A percentile compares a stretch with the other conserved stretches of the same genome.
phyloP scores from a whole-genome alignment of 1,140 invertebrate genomes.

The Drosophila neocordata region DNA sequence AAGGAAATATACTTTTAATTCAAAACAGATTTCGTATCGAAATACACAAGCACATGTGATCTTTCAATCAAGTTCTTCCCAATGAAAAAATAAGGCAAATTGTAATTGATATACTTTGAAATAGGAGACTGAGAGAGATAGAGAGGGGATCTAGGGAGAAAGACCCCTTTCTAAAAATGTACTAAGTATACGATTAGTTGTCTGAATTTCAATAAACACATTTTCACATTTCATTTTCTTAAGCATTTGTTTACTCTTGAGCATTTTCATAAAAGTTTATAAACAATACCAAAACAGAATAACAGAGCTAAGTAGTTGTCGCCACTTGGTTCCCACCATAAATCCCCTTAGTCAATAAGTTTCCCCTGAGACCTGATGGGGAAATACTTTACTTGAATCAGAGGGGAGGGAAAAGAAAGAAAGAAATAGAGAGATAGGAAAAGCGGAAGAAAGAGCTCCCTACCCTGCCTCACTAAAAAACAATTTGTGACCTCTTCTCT shows the following conservation, averaged over 20 bases:
- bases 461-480: slow-evolving; percentile 59
- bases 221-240: background rate
- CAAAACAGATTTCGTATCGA: background rate
- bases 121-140: background rate
- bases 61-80: slow-evolving; percentile 1
- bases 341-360: slow-evolving; percentile 1
- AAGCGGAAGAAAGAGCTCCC: background rate
- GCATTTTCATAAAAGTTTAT: background rate
- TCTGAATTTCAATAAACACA: background rate
- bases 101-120: background rate
- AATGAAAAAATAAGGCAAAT: background rate
- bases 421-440: too few species aligned
- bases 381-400: too few species aligned
- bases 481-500: slow-evolving; percentile 65
- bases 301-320: slow-evolving; percentile 1
- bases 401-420: too few species aligned
- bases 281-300: background rate
- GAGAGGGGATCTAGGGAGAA: background rate
- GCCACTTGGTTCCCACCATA: slow-evolving; percentile 6
- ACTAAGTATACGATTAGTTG: background rate
- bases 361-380: background rate
- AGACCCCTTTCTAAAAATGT: background rate
- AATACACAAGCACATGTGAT: background rate
- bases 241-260: background rate
- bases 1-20: background rate